Evolutionary conservation across 1,140 invertebrate species (phyloP).

Genomic region (Maconellicoccus hirsutus): DNA sequence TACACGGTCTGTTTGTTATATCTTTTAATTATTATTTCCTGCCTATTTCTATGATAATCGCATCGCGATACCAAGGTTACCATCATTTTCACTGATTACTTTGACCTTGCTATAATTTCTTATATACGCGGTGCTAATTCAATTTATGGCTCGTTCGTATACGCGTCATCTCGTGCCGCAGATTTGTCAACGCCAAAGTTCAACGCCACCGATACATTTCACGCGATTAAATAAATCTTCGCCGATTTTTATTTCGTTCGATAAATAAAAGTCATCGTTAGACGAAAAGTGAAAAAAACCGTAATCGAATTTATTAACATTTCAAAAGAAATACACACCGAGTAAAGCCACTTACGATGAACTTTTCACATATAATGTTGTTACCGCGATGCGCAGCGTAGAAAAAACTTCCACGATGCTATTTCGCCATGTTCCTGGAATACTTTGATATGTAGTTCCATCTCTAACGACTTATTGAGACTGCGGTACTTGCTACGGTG

Average conservation of each 20-base stretch:
- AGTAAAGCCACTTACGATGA: no score
- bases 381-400: no score
- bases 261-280: no score
- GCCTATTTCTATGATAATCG: neutral
- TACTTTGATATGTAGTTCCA: no score
- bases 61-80: neutral
- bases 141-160: neutral
- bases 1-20: slow-evolving; percentile 8
- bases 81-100: neutral
- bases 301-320: neutral
- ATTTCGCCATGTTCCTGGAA: no score
- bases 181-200: neutral
- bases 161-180: neutral
- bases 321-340: neutral
- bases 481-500: no score
- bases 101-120: slow-evolving; percentile 4
- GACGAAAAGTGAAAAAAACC: slow-evolving; percentile 6
- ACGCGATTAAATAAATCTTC: neutral
- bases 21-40: slow-evolving; percentile 4
- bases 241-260: no score
- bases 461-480: no score
- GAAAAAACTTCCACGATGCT: no score
- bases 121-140: neutral
- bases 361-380: no score
- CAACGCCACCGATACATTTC: neutral